phyloP scores from a whole-genome alignment of 1,140 invertebrate genomes.

The Temnothorax longispinosus region DNA sequence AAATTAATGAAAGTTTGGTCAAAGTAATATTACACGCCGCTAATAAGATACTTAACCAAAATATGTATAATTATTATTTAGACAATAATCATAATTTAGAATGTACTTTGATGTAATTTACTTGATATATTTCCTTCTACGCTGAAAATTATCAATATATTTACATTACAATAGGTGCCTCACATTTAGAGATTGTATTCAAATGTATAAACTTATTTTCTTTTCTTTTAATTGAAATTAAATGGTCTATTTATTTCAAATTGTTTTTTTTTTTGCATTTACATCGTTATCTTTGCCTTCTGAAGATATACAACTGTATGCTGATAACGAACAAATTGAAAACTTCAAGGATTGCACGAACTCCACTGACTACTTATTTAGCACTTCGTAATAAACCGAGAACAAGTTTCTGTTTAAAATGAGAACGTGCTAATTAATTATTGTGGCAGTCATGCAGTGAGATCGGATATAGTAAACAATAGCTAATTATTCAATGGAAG shows the following conservation, averaged over 20 bases:
- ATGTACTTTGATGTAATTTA: too few relatives aligned
- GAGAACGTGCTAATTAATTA: slow-evolving; percentile 75
- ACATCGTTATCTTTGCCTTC: not conserved
- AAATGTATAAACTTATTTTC: not conserved
- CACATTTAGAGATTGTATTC: not conserved
- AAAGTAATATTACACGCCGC: not conserved
- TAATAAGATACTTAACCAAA: not conserved
- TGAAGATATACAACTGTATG: not conserved
- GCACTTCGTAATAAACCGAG: slow-evolving; percentile 73
- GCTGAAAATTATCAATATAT: not conserved
- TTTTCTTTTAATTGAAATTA: not conserved
- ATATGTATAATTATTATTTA: not conserved
- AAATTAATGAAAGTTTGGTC: too few relatives aligned
- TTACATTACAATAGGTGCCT: not conserved
- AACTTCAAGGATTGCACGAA: slow-evolving; percentile 4
- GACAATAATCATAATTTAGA: not conserved
- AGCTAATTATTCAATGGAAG: slow-evolving; percentile 23
- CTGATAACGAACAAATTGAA: not conserved
- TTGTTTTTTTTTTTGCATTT: not conserved
- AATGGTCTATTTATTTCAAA: not conserved
- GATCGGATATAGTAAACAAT: slow-evolving; percentile 80
- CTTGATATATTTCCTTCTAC: not conserved
- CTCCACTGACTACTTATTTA: slow-evolving; percentile 69
- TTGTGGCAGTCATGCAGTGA: slow-evolving; percentile 74
- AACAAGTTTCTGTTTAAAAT: slow-evolving; percentile 61